Conservation (phyloP, 2,797 vertebrate genomes). For the Galagoides demidoff region DNA sequence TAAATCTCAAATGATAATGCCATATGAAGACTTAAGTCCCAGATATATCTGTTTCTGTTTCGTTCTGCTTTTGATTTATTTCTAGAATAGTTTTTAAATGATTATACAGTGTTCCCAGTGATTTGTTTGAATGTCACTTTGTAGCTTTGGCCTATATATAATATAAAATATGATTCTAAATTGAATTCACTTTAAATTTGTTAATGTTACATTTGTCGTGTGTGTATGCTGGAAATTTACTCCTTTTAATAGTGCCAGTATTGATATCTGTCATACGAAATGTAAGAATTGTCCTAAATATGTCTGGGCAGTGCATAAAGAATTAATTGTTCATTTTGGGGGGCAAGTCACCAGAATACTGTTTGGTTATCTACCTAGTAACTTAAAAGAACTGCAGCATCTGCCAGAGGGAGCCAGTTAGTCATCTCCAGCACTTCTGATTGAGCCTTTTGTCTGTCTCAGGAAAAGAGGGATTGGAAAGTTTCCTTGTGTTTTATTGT, state of each 20-base stretch:
- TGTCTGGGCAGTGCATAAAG: background rate
- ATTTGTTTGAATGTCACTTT: constrained; percentile 25
- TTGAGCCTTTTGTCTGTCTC: background rate
- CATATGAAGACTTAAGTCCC: background rate
- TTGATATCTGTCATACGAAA: background rate
- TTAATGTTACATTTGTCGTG: background rate
- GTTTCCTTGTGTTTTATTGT: background rate
- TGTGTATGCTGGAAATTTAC: background rate
- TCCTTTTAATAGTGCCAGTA: background rate
- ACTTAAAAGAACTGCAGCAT: background rate
- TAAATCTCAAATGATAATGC: background rate
- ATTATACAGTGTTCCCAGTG: background rate
- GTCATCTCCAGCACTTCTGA: background rate
- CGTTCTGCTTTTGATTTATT: constrained; percentile 6
- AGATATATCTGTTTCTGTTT: background rate
- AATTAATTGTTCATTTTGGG: background rate
- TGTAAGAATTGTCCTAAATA: background rate
- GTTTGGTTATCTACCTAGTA: background rate
- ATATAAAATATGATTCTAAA: constrained; percentile 16
- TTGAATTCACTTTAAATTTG: constrained; percentile 21
- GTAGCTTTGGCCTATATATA: background rate
- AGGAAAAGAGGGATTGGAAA: background rate
- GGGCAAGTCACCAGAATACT: background rate
- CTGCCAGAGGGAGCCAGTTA: background rate
- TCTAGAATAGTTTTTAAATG: constrained; percentile 37